These are phyloP conservation scores for Samia ricini DNA, from an alignment of 1,140 invertebrate genomes.

Conservation along the genomic window DNA sequence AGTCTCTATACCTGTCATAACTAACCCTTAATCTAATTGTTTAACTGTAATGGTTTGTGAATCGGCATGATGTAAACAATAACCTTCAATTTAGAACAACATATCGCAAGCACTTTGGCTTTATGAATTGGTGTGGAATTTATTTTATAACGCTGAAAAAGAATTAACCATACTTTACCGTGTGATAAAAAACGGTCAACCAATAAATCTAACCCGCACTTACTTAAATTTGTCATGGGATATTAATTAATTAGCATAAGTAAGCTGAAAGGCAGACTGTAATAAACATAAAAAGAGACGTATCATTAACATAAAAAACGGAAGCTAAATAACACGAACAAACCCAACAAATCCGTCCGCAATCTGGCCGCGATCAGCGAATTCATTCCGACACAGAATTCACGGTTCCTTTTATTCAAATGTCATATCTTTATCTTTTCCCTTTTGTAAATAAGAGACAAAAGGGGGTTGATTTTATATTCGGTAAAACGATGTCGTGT, in stretches of 20 bases:
- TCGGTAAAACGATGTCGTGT: constrained; percentile 14
- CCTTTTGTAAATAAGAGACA: constrained; percentile 24
- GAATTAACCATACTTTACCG: background rate
- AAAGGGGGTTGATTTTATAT: constrained; percentile 19
- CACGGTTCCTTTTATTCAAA: constrained; percentile 18
- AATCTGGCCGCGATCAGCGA: constrained; percentile 6
- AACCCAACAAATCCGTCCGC: constrained; percentile 4
- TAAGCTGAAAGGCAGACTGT: background rate
- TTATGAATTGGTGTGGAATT: too few relatives aligned
- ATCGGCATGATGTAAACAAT: too few relatives aligned
- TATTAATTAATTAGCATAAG: background rate
- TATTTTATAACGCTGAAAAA: too few relatives aligned
- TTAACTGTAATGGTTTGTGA: too few relatives aligned
- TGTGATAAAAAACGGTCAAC: background rate
- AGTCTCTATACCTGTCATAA: too few relatives aligned
- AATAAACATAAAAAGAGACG: background rate
- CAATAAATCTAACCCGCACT: background rate
- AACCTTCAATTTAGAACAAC: too few relatives aligned
- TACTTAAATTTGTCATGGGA: background rate
- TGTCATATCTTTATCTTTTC: constrained; percentile 22
- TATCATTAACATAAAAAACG: background rate
- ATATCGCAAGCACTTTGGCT: too few relatives aligned
- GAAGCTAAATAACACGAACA: background rate
- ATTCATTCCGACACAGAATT: constrained; percentile 19
- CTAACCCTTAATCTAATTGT: too few relatives aligned